Evolutionary conservation across 2,113 vertebrate species (phyloP), one percentile per base, ranked within the genome.

Genomic region (Ariopsis seemanni): DNA sequence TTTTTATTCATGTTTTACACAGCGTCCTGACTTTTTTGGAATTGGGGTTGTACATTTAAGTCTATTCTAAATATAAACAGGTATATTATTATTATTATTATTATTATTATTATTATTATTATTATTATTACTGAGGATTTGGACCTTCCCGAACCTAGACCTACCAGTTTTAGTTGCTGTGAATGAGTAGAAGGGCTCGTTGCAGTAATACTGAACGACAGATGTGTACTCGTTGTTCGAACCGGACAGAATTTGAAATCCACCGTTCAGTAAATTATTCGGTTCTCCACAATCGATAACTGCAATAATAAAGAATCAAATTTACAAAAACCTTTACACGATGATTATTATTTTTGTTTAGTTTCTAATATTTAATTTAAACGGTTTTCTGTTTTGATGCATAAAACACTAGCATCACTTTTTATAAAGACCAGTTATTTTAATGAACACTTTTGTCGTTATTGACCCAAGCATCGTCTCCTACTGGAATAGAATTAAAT

Each of bases 231-330:
- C 88, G 71, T 96, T 94, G 50, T 91, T 60, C 65, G 81, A 82
- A 5, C 94, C 95, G 15, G 91, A 93, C 79, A 94, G 53, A 80
- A 92, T 91, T 0, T 17, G 79, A 25, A 94, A 14, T 0, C 71
- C 90, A 87, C 95, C 95, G 7, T 96, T 95, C 55, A 85, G 79
- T 86, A 95, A 82, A 2, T 60, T 2, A 14, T 90, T 81, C 15
- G 95, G 95, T 58, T 91, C 82, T 86, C 94, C 94, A 91, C 95
- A 96, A 69, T 95, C 92, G 82, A 94, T 91, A 86, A 95, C 95
- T 96, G 85, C 53, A 92, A 72, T 2, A 4, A 67, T 53, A 81
- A 81, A 58, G 3, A 67, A 53, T 14, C 14, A 81, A 1, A 17
- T 53, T 9, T 48, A 18, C 2, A 72, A 72, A 69, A 69, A n/a